A percentile compares a stretch with the other conserved stretches of the same genome.
Evolutionary conservation across 1,140 invertebrate genomes (phyloP).

Genomic region (Drosophila subobscura): DNA sequence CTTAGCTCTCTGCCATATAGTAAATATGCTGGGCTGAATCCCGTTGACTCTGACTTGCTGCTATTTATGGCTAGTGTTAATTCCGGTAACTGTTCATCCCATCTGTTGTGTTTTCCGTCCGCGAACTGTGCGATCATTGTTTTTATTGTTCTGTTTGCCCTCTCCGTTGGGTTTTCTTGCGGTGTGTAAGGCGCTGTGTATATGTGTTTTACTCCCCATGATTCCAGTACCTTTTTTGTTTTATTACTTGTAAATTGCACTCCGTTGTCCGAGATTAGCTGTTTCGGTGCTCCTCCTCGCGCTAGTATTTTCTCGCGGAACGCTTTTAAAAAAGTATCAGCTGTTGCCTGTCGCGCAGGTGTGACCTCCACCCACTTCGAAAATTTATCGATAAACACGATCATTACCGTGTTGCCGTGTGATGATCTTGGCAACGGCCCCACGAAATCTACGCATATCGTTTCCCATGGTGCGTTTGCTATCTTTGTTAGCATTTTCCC

Average conservation of each 20-base stretch:
- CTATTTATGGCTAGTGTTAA: background rate
- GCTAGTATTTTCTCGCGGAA: background rate
- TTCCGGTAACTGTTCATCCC: background rate
- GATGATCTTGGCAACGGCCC: background rate
- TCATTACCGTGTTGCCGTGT: background rate
- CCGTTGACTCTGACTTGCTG: background rate
- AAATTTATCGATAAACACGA: background rate
- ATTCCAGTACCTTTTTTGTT: background rate
- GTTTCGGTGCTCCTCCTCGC: background rate
- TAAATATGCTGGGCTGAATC: background rate
- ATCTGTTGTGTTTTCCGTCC: background rate
- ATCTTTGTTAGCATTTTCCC: no score
- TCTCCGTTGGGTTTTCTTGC: background rate
- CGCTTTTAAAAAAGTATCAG: background rate
- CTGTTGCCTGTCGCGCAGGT: background rate
- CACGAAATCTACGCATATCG: background rate
- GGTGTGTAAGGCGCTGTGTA: no score
- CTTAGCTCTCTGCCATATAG: background rate
- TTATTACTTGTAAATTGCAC: constrained; percentile 1
- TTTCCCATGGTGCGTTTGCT: no score
- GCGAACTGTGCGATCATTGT: no score
- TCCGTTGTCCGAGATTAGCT: background rate
- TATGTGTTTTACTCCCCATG: no score
- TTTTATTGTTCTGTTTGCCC: no score
- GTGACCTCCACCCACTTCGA: background rate